Evolutionary conservation across 2,888 invertebrate genomes (phyloP), one percentile per base, ranked within the genome.

Genomic region (Phortica okadai): DNA sequence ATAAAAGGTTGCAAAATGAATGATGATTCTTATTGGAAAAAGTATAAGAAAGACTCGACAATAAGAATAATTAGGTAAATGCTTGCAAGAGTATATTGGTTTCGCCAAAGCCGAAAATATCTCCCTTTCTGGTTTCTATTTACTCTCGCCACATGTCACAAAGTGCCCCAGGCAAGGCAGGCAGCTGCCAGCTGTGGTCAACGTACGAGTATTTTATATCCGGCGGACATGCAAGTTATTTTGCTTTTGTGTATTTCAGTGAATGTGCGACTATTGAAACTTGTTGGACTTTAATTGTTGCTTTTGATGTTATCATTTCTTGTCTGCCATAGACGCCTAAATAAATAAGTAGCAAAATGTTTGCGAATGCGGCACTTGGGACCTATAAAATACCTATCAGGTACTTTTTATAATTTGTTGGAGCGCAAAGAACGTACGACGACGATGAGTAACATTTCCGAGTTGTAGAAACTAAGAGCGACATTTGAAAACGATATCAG

Each of bases 221-320:
- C 50, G 14, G 10, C 14, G 50, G 50, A 6, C 59, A 62, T 62
- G 33, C 62, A 25, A 25, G 25, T 62, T 16, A 11, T 8, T 62
- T 62, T 8, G 8, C 62, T 10, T 62, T 21, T 14, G 62, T 16
- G 8, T 59, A 16, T 21, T 16, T 59, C 4, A 16, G 21, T 59
- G 59, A 0, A 1, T n/a, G 5, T 8, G 64, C 41, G 21, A 25
- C 33, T 82, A 81, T 81, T 81, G 81, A 77, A 79, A 81, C 79
- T 81, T 81, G 81, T 81, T 79, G 77, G 77, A 77, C 79, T 79
- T 75, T 70, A 74, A 74, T 74, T 74, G 66, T 76, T 62, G 74
- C 80, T 79, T 79, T 62, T 59, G 56, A 25, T 33, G 56, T 11
- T 62, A 25, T 62, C 25, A 62, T 58, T 73, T 73, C 58, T 56